phyloP scores from a whole-genome alignment of 2,113 vertebrate genomes.

The Dicerorhinus sumatrensis region DNA sequence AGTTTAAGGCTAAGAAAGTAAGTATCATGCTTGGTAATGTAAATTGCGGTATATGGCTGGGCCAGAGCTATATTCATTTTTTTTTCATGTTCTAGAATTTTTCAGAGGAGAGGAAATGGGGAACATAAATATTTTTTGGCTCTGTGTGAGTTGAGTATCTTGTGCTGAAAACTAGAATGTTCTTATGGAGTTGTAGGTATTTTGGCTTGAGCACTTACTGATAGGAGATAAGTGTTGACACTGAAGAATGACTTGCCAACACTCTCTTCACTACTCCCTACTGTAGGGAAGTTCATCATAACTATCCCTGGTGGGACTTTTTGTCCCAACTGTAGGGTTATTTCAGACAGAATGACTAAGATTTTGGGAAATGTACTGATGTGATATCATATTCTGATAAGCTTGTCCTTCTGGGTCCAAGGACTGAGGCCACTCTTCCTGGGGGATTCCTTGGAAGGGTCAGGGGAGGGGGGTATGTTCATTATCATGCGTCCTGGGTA shows the following conservation, averaged over 20 bases:
- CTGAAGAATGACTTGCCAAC: neutral
- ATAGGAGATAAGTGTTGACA: too few species aligned
- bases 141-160: neutral
- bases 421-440: neutral
- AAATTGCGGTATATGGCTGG: too few species aligned
- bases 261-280: too few species aligned
- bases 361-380: neutral
- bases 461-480: fast-evolving
- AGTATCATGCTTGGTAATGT: neutral
- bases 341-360: neutral
- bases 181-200: neutral
- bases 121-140: neutral
- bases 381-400: neutral
- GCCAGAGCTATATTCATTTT: neutral
- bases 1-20: neutral
- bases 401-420: neutral
- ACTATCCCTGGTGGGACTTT: neutral
- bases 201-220: neutral
- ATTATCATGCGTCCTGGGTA: neutral
- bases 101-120: neutral
- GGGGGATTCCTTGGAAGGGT: neutral
- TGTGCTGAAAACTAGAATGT: neutral
- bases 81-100: neutral
- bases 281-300: fast-evolving
- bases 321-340: neutral